Percentiles rank a stretch among this genome's conserved stretches.
Evolutionary conservation across 2,113 vertebrate genomes (phyloP).

Genomic region (Coryphaenoides rupestris): DNA sequence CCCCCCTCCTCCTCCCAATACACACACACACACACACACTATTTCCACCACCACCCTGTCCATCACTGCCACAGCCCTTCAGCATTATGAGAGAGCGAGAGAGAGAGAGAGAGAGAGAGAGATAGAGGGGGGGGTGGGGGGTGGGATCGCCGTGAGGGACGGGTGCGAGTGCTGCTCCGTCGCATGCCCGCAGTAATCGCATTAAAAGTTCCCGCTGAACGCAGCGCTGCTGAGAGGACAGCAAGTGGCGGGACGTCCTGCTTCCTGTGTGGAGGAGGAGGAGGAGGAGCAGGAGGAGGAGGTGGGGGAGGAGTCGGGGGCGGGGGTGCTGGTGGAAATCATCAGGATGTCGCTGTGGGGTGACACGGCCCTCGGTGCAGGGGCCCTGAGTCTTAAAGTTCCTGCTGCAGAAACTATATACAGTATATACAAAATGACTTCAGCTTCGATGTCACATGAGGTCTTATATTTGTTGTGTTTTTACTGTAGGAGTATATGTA

Average conservation of each 20-base stretch:
- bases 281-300: no score
- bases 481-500: no score
- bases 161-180: constrained; percentile 34
- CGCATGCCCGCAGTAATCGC: constrained; percentile 43
- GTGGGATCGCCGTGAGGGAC: constrained; percentile 43
- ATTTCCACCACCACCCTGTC: constrained; percentile 46
- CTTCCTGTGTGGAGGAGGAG: not conserved
- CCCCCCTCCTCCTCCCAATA: constrained; percentile 34
- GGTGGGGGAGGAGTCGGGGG: constrained; percentile 3
- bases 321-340: constrained; percentile 23
- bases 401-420: no score
- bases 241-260: constrained; percentile 5
- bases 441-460: no score
- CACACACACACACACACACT: no score
- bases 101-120: no score
- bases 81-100: constrained; percentile 21
- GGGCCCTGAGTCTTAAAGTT: no score
- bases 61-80: constrained; percentile 70
- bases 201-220: constrained; percentile 60
- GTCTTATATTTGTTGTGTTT: no score
- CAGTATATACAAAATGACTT: no score
- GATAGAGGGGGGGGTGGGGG: constrained; percentile 22
- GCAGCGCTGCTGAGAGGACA: constrained; percentile 24
- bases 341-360: constrained; percentile 29
- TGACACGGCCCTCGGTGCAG: constrained; percentile 14